These are phyloP conservation scores for Geotrupes spiniger DNA, from an alignment of 2,888 invertebrate species.

Conservation along the genomic window DNA sequence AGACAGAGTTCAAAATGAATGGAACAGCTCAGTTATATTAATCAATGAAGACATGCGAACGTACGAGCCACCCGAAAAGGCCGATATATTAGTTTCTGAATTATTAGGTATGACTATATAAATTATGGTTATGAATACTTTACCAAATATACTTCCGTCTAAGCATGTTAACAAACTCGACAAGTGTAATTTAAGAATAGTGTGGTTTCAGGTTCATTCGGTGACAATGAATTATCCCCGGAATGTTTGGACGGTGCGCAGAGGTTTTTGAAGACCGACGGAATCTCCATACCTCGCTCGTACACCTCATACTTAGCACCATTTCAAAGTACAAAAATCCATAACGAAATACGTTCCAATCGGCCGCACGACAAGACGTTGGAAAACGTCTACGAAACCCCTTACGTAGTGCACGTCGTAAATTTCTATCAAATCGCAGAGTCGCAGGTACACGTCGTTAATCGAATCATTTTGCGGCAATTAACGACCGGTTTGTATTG, in stretches of 20 bases:
- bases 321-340: constrained; percentile 85
- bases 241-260: constrained; percentile 96
- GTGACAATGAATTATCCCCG: constrained; percentile 97
- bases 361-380: constrained; percentile 54
- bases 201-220: constrained; percentile 75
- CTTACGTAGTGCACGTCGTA: constrained; percentile 90
- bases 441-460: constrained; percentile 61
- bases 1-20: constrained; percentile 72
- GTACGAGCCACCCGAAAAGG: constrained; percentile 76
- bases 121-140: neutral
- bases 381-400: constrained; percentile 67
- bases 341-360: constrained; percentile 66
- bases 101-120: constrained; percentile 64
- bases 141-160: neutral
- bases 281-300: constrained; percentile 85
- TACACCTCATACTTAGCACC: constrained; percentile 93
- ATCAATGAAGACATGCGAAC: constrained; percentile 85
- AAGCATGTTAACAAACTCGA: neutral
- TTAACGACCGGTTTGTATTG: constrained; percentile 24
- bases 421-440: constrained; percentile 77
- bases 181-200: too few relatives aligned
- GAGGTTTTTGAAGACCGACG: constrained; percentile 77
- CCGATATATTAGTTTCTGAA: constrained; percentile 95
- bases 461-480: too few relatives aligned
- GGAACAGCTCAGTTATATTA: constrained; percentile 74